Percentiles rank a stretch among this genome's conserved stretches.
Conservation (phyloP, 2,797 vertebrate genomes). For the Neopelma chrysocephalum region DNA sequence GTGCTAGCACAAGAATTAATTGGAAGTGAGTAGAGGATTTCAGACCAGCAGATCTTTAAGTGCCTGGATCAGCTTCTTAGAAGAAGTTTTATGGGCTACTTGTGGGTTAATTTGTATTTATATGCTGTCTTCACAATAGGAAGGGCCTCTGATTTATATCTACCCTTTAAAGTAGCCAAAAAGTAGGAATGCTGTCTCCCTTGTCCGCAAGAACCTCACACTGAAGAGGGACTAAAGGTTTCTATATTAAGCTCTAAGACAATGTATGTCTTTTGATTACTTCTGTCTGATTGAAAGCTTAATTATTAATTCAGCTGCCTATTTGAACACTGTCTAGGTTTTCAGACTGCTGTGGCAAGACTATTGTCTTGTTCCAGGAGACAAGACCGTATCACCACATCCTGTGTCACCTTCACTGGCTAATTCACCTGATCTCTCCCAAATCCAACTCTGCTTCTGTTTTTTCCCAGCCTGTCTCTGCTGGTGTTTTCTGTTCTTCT, state of each 20-base stretch:
- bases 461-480: background rate
- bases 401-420: conserved; percentile 54
- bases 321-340: conserved; percentile 46
- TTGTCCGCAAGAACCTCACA: background rate
- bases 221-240: background rate
- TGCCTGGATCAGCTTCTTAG: background rate
- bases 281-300: conserved; percentile 36
- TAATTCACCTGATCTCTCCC: conserved; percentile 34
- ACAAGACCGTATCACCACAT: background rate
- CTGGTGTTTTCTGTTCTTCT: background rate
- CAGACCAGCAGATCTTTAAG: background rate
- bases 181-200: background rate
- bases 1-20: background rate
- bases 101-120: background rate
- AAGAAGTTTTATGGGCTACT: background rate
- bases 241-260: background rate
- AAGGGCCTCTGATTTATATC: background rate
- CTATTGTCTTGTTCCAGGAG: conserved; percentile 31
- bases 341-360: conserved; percentile 50
- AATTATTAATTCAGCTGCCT: conserved; percentile 64
- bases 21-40: background rate
- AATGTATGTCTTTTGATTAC: background rate
- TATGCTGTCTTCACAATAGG: background rate
- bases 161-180: background rate
- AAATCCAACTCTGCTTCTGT: background rate